These are phyloP conservation scores for Alethe diademata DNA, from an alignment of 2,113 vertebrate genomes.

Conservation along the genomic window DNA sequence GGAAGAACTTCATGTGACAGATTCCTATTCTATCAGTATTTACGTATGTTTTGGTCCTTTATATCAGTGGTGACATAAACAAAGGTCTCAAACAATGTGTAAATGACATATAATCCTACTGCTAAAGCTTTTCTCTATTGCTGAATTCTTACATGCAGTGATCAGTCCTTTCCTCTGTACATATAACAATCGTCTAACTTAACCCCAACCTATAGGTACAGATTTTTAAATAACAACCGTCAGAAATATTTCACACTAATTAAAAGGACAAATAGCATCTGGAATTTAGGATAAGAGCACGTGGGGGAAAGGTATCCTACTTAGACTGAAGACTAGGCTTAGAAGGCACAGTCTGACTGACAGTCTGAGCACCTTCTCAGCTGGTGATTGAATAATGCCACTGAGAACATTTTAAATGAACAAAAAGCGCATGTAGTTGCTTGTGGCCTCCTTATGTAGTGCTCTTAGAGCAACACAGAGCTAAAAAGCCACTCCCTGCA, in stretches of 20 bases:
- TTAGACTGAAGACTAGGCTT: background rate
- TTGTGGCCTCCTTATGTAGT: slow-evolving; percentile 66
- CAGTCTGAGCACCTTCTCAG: background rate
- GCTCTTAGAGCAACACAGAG: slow-evolving; percentile 65
- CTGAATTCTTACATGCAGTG: background rate
- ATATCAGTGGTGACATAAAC: background rate
- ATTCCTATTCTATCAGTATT: background rate
- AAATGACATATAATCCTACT: background rate
- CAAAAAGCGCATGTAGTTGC: slow-evolving; percentile 40
- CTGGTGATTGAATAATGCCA: slow-evolving; percentile 50
- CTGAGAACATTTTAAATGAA: slow-evolving; percentile 60
- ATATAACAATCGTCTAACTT: background rate
- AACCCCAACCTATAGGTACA: background rate
- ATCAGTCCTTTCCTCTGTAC: background rate
- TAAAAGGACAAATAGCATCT: background rate
- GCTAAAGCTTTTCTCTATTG: background rate
- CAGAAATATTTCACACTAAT: background rate
- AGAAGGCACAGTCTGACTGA: background rate
- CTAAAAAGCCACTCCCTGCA: slow-evolving; percentile 64
- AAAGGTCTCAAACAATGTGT: background rate
- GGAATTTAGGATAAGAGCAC: background rate
- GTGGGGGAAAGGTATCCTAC: background rate
- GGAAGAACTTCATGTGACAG: background rate
- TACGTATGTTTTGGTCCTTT: background rate
- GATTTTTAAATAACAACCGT: background rate